These are phyloP conservation scores for Cheilosia soror DNA, from an alignment of 2,888 invertebrate genomes.

Conservation along the genomic window DNA sequence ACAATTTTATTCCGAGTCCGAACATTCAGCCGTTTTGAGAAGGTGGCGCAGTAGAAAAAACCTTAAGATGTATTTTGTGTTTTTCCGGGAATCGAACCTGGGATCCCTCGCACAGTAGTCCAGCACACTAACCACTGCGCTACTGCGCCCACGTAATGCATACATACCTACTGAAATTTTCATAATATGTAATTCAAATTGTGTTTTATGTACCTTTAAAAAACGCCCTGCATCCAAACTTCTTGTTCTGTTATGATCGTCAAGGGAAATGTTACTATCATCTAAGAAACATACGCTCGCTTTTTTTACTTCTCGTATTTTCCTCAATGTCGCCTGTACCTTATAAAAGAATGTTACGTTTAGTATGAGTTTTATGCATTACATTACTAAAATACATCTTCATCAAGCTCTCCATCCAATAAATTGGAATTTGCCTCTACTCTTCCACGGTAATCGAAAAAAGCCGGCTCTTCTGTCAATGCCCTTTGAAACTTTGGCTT, in stretches of 20 bases:
- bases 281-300: slow-evolving; percentile 28
- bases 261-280: slow-evolving; percentile 21
- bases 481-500: slow-evolving; percentile 35
- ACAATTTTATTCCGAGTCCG: too few species aligned
- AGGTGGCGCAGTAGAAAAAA: too few species aligned
- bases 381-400: slow-evolving; percentile 27
- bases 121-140: too few species aligned
- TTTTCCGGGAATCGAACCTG: too few species aligned
- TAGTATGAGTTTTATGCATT: not conserved
- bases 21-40: too few species aligned
- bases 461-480: slow-evolving; percentile 46
- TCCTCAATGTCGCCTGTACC: slow-evolving; percentile 46
- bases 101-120: too few species aligned
- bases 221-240: slow-evolving; percentile 8
- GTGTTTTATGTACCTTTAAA: slow-evolving; percentile 5
- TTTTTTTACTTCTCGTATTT: slow-evolving; percentile 51
- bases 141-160: too few species aligned
- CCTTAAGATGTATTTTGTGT: too few species aligned
- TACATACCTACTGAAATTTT: not conserved
- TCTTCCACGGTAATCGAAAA: slow-evolving; percentile 33
- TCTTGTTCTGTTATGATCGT: slow-evolving; percentile 4
- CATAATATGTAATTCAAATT: too few species aligned
- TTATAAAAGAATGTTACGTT: not conserved
- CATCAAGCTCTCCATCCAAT: slow-evolving; percentile 47
- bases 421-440: slow-evolving; percentile 18